phyloP scores from a whole-genome alignment of 2,113 vertebrate species.

The Oxyruncus cristatus region DNA sequence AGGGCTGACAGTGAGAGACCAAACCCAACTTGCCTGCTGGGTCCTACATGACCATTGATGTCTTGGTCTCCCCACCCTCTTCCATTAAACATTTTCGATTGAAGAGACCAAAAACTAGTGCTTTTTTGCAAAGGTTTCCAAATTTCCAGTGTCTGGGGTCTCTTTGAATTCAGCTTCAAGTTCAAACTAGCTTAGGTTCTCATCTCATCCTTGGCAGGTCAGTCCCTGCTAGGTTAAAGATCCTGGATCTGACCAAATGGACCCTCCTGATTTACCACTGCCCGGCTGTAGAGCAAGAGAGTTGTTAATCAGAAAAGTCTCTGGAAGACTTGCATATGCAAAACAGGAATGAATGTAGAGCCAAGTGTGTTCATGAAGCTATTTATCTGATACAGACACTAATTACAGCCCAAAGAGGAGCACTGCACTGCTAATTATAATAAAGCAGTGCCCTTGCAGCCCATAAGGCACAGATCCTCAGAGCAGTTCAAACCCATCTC shows the following conservation, averaged over 20 bases:
- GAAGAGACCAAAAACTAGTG: not conserved
- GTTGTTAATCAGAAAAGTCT: conserved; percentile 14
- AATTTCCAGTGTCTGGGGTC: not conserved
- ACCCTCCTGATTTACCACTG: not conserved
- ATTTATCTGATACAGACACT: conserved; percentile 46
- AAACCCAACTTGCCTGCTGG: not conserved
- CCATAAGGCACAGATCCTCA: conserved; percentile 28
- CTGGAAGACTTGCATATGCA: not conserved
- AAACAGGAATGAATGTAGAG: not conserved
- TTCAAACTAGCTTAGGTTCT: not conserved
- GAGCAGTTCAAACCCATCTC: not conserved
- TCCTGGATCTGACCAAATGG: not conserved
- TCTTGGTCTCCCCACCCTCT: not conserved
- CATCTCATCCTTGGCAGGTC: not conserved
- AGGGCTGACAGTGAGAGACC: not conserved
- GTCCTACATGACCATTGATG: fast-evolving
- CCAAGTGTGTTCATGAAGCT: conserved; percentile 16
- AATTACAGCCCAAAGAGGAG: conserved; percentile 7
- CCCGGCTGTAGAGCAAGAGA: not conserved
- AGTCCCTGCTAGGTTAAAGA: not conserved
- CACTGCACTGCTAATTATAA: not conserved
- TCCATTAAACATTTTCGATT: not conserved
- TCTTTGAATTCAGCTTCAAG: not conserved
- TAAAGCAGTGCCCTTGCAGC: conserved; percentile 1
- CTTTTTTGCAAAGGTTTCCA: not conserved